Base-by-base conservation (phyloP, 2,888 invertebrate species). In the Stenotaenia linearis region DNA sequence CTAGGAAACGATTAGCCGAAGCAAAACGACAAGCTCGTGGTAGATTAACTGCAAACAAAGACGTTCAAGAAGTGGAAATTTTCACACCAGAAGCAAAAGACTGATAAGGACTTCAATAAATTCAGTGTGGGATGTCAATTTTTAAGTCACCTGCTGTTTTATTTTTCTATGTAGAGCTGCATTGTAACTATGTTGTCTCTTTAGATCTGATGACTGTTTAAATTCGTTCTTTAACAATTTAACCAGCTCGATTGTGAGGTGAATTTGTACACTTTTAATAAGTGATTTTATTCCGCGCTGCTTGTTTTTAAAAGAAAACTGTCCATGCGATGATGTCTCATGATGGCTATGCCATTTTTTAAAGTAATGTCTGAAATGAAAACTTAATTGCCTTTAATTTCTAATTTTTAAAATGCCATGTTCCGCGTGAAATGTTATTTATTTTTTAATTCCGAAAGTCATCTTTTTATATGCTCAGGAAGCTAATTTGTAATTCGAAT, bases 1-100 rank as follows among this genome's bases (percentile, higher is more conserved):
- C 93, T 61, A 89, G 96, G 81, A 92, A 92, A 83, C 92, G 92
- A 83, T 89, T 96, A 89, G 86, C 95, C 82, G 95, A 95, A 83
- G 92, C 89, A 84, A 91, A 89, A 85, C 89, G 93, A 85, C 88
- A 89, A 82, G 90, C 81, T 12, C 78, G 81, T 69, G 80, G 78
- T 23, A 80, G 79, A 69, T 32, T 77, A 32, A 37, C 77, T n/a
- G 21, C 45, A 50, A 77, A 79, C 15, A 50, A 61, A 18, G n/a
- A 25, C 18, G 30, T 23, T 15, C 28, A 78, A 61, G 37, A 30
- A 32, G 78, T 78, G n/a, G 61, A 78, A 32, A 78, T 78, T 18
- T 78, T 78, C 30, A 32, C 37, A 28, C 78, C 78, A n/a, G 61
- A 61, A 30, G 7, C 32, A n/a, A 78, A 78, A 78, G 56, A 78